Evolutionary conservation across 2,797 vertebrate genomes (phyloP), one percentile per base, ranked within the genome.

Genomic region (Hippopotamyrus pictus): DNA sequence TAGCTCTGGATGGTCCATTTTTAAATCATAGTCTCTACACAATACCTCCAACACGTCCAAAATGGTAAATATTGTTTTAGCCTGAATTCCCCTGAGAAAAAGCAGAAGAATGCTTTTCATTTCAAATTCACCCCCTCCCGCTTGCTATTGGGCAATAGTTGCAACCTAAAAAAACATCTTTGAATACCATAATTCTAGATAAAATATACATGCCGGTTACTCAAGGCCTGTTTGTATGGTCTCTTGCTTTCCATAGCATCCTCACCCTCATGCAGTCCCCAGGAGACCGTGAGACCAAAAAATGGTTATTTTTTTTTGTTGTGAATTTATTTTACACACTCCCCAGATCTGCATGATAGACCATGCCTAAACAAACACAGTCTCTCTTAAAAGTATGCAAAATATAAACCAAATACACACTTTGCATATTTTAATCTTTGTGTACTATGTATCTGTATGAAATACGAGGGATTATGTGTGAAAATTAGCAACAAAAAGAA

Each of bases 51-150:
- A 19, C 29, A 86, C 33, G 6, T 86, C 85, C 85, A 86, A 54
- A 19, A 86, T 14, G 17, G 51, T 86, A 59, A 86, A 86, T 86
- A 86, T 86, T 86, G 85, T 86, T 86, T 53, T 86, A 86, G 85
- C 85, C 53, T 11, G 6, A 59, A 79, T 50, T 51, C 85, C 17
- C 85, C 29, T 3, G 51, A 41, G 85, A 41, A 17, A 86, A 44
- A 86, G 19, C 9, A 86, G 17, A 59, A 25, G 33, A 41, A 54
- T 17, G 33, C 85, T 54, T 54, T 54, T 54, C 53, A 54, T 54
- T 19, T 54, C 53, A 54, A 54, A 54, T 5, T 54, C 53, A 54
- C 53, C 53, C 14, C n/a, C 5, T 25, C 17, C 46, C 19, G 5
- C 19, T n/a, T 9, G 33, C 73, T 19, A 41, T 79, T n/a, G 33